Evolutionary conservation across 1,140 invertebrate species (phyloP), one percentile per base, ranked within the genome.

Genomic region (Lordiphosa stackelbergi): DNA sequence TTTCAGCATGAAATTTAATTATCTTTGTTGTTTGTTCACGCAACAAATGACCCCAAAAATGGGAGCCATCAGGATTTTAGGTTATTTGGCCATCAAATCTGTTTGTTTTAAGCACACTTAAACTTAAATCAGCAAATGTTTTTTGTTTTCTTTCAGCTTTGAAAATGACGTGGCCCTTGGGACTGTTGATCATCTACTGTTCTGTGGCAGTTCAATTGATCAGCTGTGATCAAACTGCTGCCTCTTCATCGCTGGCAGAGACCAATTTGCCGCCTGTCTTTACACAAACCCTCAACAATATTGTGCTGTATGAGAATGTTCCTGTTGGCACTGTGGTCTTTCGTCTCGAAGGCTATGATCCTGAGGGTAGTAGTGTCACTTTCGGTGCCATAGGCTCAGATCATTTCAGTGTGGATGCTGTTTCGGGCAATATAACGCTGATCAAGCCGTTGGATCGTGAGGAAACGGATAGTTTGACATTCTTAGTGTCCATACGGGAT

Each of bases 301-400:
- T 93, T 65, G 91, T 94, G 1, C 87, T 97, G 4, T 91, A 91
- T 4, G 95, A 97, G 89, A 92, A 91, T 72, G 94, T 92, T 9
- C 91, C 93, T 2, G 92, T 95, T 9, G 95, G 94, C 0, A 90
- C 91, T 1, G 88, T 93, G 1, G 92, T 97, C 19, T 95, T 93
- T 86, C 92, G 89, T 10, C 88, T 97, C 38, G 91, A 93, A 77
- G 95, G 93, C 7, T 89, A 90, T 9, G 95, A 96, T 90, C 95
- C 95, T 2, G 95, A 96, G 86, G 92, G 91, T 41, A 91, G 92
- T 46, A 68, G 73, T 88, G 88, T 91, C 12, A 90, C 88, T 54
- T 97, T 93, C 85, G 93, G 94, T 13, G 90, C 96, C 34, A 90
- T 93, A 51, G 94, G 95, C 5, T 95, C 95, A 3, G 94, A 96